A percentile compares a stretch with the other conserved stretches of the same genome.
Evolutionary conservation across 2,113 vertebrate genomes (phyloP).

Genomic region (Megaceryle maxima): DNA sequence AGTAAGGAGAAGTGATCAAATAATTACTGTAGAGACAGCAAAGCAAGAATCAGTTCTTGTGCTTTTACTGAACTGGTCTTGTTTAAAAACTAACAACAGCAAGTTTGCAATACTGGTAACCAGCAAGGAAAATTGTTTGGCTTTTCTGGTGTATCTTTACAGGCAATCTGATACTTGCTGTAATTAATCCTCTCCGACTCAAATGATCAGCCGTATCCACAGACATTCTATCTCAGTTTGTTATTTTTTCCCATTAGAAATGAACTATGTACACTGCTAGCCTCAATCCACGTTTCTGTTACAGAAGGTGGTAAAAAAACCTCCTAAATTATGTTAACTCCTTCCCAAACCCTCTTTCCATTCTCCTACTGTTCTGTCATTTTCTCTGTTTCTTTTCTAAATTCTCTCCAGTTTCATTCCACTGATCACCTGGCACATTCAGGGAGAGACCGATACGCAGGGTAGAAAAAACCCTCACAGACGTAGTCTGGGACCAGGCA

Average conservation of each 20-base stretch:
- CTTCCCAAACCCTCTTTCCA: background rate
- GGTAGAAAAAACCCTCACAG: background rate
- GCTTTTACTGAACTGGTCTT: background rate
- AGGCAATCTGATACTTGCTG: slow-evolving; percentile 7
- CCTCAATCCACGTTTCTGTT: background rate
- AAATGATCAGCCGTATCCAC: background rate
- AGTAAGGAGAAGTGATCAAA: background rate
- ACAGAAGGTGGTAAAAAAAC: background rate
- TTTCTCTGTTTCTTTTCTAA: background rate
- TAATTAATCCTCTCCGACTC: slow-evolving; percentile 12
- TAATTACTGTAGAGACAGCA: background rate
- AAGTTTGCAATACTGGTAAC: background rate
- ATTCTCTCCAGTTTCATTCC: background rate
- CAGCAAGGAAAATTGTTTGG: background rate
- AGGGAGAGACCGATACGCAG: background rate
- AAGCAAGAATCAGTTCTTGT: background rate
- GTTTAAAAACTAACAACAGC: background rate
- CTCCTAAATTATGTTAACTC: background rate
- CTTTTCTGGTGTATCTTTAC: background rate
- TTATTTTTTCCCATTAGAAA: background rate
- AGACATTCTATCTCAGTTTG: background rate
- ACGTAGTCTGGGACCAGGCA: background rate
- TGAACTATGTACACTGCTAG: background rate
- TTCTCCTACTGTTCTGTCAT: background rate
- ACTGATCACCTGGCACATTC: background rate